Conservation (phyloP, 2,797 vertebrate species). For the Gallinago nigripennis region DNA sequence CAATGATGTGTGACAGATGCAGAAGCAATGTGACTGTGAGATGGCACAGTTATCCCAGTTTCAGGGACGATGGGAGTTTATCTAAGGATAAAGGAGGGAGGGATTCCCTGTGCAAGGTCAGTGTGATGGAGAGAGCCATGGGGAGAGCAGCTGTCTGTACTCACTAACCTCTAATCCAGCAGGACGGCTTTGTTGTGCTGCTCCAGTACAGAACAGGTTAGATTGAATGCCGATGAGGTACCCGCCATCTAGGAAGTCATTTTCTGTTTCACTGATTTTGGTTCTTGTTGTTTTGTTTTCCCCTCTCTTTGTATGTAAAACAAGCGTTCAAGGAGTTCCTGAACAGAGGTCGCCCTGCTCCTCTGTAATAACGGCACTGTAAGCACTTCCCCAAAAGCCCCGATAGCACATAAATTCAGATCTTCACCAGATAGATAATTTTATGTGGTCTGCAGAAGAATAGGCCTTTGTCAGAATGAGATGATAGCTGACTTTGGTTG, state of each 20-base stretch:
- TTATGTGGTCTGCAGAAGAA: slow-evolving; percentile 39
- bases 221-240: not conserved
- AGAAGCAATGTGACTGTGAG: slow-evolving; percentile 32
- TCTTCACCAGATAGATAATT: slow-evolving; percentile 1
- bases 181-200: not conserved
- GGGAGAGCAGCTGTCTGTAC: slow-evolving; percentile 30
- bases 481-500: slow-evolving; percentile 30
- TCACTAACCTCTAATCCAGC: slow-evolving; percentile 5
- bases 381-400: not conserved
- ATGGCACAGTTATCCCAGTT: slow-evolving; percentile 17
- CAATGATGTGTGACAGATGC: slow-evolving; percentile 35
- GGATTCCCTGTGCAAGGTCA: slow-evolving; percentile 53
- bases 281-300: not conserved
- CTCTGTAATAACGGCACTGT: fast-evolving
- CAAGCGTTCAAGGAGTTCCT: not conserved
- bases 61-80: slow-evolving; percentile 51
- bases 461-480: slow-evolving; percentile 20
- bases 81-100: slow-evolving; percentile 54
- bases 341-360: not conserved
- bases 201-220: not conserved
- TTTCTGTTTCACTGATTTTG: slow-evolving; percentile 27
- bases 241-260: not conserved
- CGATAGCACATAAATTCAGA: not conserved
- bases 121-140: not conserved
- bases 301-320: slow-evolving; percentile 24